Evolutionary conservation across 2,113 vertebrate genomes (phyloP), one percentile per base, ranked within the genome.

Genomic region (Neogale vison): DNA sequence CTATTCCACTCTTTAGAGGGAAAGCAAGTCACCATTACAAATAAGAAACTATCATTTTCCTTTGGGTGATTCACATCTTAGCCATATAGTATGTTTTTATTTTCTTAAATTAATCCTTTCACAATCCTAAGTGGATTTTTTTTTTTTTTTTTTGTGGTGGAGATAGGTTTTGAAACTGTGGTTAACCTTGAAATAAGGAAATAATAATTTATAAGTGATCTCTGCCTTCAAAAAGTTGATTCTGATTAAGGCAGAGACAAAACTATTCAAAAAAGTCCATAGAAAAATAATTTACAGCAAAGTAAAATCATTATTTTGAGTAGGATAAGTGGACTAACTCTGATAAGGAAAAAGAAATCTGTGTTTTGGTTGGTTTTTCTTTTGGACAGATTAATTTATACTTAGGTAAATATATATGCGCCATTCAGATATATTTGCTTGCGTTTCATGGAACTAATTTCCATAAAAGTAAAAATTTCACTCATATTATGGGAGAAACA

Each of bases 381-480:
- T 96, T 96, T 47, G 82, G 71, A 76, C 80, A 95, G 77, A 96
- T 88, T 91, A 71, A 97, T 96, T 96, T 97, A 17, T 85, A 34
- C 39, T 92, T 97, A 65, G 69, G 31, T 71, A 90, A 93, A 88
- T 97, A 90, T 61, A 97, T 94, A 63, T 96, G 52, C 42, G 84
- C 90, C 42, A 83, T 90, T 97, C 74, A 92, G 34, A 92, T 88
- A 88, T 39, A 81, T 97, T 97, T 85, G 71, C 57, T 88, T 96
- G 81, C 74, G 36, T 96, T 97, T 95, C 92, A 96, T 85, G 39
- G 7, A 97, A 95, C 50, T 82, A 74, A 95, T 95, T 97, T 97
- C 59, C 81, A 95, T 96, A 96, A 97, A 97, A 97, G 95, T 98
- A 96, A 97, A 97, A 97, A 96, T 94, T 96, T 95, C 14, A 88